Evolutionary conservation across 2,113 vertebrate genomes (phyloP), one percentile per base, ranked within the genome.

Genomic region (Agelaius tricolor): DNA sequence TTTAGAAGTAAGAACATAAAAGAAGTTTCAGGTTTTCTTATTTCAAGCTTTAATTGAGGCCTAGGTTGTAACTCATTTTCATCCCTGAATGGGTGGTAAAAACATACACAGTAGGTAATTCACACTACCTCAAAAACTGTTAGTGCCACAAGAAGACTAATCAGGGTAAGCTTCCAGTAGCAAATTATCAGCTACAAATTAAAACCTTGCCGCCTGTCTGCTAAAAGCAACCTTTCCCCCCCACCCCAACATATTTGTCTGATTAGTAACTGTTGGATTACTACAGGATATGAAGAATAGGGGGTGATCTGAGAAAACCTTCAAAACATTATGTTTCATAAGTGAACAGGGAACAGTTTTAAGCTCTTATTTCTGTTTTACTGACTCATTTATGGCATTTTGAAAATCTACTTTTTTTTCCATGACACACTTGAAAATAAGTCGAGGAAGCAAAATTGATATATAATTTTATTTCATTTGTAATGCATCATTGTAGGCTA

Each of bases 171-270:
- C 98, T 98, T 98, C 98, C 98, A 98, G 98, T 98, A 98, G 98
- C 99, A 99, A 99, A 99, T 99, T 99, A 99, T 99, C 98, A 98
- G 98, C 97, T 99, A 98, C 99, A 99, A 99, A 99, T 99, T 99
- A 99, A 99, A 99, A 98, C 98, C 98, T 98, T 98, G 97, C 97
- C 86, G 46, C 97, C 96, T 89, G 97, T 98, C 96, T 98, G 92
- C 95, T 97, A 97, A 98, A 97, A 97, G 90, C 97, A 96, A 97
- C 93, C 96, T 96, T 95, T 82, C 79, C 46, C 79, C 37, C 73
- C 51, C 89, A 58, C 91, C 71, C 90, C 62, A 96, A 80, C 84
- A 91, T 93, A 67, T 76, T 97, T 80, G 78, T 90, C 96, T 97
- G 97, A 97, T 98, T 97, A 95, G 98, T 97, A 98, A 98, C 98